Percentiles rank a stretch among this genome's conserved stretches.
Conservation (phyloP, 2,113 vertebrate species). For the Neolamprologus caudopunctatus region DNA sequence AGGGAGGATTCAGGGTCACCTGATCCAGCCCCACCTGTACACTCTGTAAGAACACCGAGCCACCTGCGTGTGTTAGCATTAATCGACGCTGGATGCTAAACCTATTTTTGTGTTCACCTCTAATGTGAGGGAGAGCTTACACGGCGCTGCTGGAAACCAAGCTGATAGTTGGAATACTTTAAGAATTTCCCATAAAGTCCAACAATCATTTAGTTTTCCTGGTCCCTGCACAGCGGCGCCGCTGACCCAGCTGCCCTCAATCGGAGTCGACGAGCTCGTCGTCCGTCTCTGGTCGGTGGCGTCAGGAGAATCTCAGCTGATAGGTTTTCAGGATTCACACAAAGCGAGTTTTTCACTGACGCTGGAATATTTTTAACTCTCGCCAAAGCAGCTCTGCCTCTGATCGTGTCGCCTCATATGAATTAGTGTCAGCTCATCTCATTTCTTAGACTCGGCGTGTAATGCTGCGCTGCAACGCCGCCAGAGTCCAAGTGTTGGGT, state of each 20-base stretch:
- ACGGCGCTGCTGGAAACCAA: background rate
- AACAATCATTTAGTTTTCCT: background rate
- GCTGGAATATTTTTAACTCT: background rate
- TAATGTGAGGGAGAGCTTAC: background rate
- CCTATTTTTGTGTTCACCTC: background rate
- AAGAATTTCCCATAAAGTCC: background rate
- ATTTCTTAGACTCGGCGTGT: background rate
- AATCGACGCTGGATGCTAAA: background rate
- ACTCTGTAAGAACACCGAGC: background rate
- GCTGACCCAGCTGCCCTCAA: background rate
- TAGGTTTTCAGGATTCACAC: background rate
- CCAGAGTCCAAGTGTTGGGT: background rate
- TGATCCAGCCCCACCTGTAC: fast-evolving
- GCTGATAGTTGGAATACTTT: background rate
- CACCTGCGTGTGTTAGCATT: background rate
- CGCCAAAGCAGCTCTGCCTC: background rate
- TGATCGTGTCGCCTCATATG: background rate
- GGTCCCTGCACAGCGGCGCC: fast-evolving
- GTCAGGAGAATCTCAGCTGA: background rate
- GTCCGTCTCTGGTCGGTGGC: background rate
- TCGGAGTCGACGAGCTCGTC: fast-evolving
- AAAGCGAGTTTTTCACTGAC: background rate
- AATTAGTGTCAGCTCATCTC: background rate
- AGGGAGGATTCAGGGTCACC: background rate
- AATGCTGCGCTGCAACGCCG: fast-evolving